Evolutionary conservation across 2,797 vertebrate species (phyloP), one percentile per base, ranked within the genome.

Genomic region (Enteromius afrohamiltoni): DNA sequence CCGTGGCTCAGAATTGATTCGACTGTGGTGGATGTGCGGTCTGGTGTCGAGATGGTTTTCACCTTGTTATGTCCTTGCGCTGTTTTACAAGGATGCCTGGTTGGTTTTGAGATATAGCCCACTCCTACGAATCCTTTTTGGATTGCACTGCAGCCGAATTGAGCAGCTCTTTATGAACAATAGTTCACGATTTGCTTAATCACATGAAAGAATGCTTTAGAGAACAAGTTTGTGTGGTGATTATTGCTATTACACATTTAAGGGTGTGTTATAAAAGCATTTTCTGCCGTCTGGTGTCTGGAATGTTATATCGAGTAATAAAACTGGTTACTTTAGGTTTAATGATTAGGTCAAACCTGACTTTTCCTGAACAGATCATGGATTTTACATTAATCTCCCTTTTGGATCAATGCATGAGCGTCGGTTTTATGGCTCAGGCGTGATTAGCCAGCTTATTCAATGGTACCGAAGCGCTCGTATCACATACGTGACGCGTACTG

Each of bases 1-100:
- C 4, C 78, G 68, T 73, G 49, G 85, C 49, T 77, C 71, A 84
- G 79, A 79, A 87, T 83, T 85, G 83, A 77, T 87, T 69, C 65
- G 62, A 65, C 80, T 55, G 10, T 79, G 42, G 62, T 83, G 77
- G 64, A 73, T 82, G 81, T 82, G 51, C 55, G 45, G 73, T 58
- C 29, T 34, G 40, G 85, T 31, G 64, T 80, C 23, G 71, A 86
- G 73, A 84, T 88, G 71, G 84, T 78, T 83, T 77, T 71, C 49
- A 82, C 71, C 85, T 87, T 85, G 83, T 79, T 21, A 73, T 80
- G 86, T 83, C 86, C 86, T 80, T 55, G 83, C 64, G 62, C 74
- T 53, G 6, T 73, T 84, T 83, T 68, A 60, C 42, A 42, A n/a
- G 42, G 45, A 29, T 55, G 29, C 29, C 34, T 23, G 23, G 73